phyloP scores from a whole-genome alignment of 2,888 invertebrate genomes.

The Rhingia rostrata region DNA sequence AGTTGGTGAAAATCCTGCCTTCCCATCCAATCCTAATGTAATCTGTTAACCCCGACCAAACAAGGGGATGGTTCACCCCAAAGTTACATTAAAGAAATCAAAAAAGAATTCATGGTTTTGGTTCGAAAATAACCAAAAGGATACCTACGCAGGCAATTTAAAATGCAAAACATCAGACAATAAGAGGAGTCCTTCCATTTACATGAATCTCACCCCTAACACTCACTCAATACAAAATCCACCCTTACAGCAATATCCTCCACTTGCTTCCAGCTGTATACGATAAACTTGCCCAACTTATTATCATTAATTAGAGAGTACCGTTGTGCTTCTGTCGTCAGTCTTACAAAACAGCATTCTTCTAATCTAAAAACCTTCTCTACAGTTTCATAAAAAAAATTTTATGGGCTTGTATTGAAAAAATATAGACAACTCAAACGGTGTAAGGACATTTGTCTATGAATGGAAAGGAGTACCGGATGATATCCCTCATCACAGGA shows the following conservation, averaged over 20 bases:
- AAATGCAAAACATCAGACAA: constrained; percentile 42
- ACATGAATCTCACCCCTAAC: background rate
- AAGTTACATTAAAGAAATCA: constrained; percentile 21
- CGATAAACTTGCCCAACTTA: constrained; percentile 56
- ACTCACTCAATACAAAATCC: too few relatives aligned
- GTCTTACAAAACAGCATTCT: constrained; percentile 22
- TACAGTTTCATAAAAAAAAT: constrained; percentile 37
- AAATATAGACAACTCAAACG: background rate
- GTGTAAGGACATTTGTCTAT: constrained; percentile 31
- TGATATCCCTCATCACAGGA: background rate
- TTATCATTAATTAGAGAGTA: constrained; percentile 49
- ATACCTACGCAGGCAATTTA: constrained; percentile 39
- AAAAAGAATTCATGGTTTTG: constrained; percentile 9
- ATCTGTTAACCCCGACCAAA: constrained; percentile 32
- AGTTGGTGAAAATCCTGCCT: constrained; percentile 23
- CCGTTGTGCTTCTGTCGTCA: constrained; percentile 6
- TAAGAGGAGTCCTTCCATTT: constrained; percentile 6
- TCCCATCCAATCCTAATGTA: background rate
- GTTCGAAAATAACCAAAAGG: background rate
- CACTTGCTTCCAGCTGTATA: background rate
- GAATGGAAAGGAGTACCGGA: constrained; percentile 8
- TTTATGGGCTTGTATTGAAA: background rate
- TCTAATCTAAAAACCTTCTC: background rate
- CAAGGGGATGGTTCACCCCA: constrained; percentile 20
- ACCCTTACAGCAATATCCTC: background rate